Evolutionary conservation across 2,797 vertebrate species (phyloP).

Genomic region (Anguilla megastoma): DNA sequence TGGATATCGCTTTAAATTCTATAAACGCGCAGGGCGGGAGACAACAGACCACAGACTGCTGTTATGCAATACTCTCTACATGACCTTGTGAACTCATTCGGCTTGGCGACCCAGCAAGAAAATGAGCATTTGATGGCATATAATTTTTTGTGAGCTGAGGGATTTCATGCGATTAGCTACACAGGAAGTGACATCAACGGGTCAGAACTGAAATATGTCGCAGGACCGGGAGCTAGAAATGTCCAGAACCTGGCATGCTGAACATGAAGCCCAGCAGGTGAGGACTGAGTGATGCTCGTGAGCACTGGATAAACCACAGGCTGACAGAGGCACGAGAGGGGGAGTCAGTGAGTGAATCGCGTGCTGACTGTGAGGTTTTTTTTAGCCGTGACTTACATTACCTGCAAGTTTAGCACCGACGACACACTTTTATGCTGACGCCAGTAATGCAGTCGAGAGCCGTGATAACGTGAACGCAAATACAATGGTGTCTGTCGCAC

Average conservation of each 20-base stretch:
- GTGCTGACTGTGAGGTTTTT: conserved; percentile 58
- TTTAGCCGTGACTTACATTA: conserved; percentile 59
- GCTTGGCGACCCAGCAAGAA: conserved; percentile 52
- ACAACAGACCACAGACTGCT: not conserved
- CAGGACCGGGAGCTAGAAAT: conserved; percentile 63
- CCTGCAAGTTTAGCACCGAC: conserved; percentile 65
- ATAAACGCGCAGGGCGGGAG: conserved; percentile 29
- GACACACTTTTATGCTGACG: conserved; percentile 57
- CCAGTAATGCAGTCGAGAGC: conserved; percentile 57
- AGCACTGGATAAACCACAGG: conserved; percentile 54
- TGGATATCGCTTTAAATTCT: conserved; percentile 53
- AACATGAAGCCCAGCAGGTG: conserved; percentile 49
- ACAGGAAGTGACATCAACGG: conserved; percentile 82
- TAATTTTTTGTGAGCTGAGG: conserved; percentile 49
- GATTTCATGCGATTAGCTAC: conserved; percentile 50
- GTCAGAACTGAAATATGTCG: conserved; percentile 72
- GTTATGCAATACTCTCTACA: conserved; percentile 34
- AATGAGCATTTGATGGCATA: conserved; percentile 47
- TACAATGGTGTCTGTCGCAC: conserved; percentile 39
- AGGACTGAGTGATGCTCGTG: conserved; percentile 56
- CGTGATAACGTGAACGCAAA: conserved; percentile 35
- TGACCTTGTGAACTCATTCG: conserved; percentile 68
- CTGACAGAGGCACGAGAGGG: conserved; percentile 55
- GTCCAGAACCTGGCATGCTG: conserved; percentile 56
- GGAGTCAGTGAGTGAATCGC: conserved; percentile 66